phyloP scores from a whole-genome alignment of 1,140 invertebrate species.

The Diorhabda elongata region DNA sequence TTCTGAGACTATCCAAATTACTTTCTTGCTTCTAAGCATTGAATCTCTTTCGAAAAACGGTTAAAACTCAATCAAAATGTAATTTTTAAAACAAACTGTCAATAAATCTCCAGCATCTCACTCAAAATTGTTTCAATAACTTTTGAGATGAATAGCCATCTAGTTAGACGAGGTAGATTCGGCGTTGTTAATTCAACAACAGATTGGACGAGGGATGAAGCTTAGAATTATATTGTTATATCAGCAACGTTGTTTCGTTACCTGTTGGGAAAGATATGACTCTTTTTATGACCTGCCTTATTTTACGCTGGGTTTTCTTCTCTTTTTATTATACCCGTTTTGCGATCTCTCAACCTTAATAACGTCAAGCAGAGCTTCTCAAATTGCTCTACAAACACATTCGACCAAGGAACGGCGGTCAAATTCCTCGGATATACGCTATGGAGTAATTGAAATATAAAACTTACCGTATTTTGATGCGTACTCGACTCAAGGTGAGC shows the following conservation, averaged over 20 bases:
- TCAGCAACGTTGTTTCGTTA: slow-evolving; percentile 15
- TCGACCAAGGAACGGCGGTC: slow-evolving; percentile 12
- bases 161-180: not conserved
- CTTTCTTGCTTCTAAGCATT: not conserved
- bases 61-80: no score
- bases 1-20: no score
- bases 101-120: no score
- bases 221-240: slow-evolving; percentile 16
- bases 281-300: slow-evolving; percentile 18
- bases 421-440: slow-evolving; percentile 16
- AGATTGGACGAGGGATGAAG: not conserved
- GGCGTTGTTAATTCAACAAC: not conserved
- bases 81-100: no score
- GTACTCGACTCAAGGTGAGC: slow-evolving; percentile 11
- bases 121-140: not conserved
- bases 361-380: slow-evolving; percentile 18
- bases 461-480: slow-evolving; percentile 18
- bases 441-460: slow-evolving; percentile 22
- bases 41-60: slow-evolving; percentile 14
- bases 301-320: slow-evolving; percentile 14
- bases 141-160: not conserved
- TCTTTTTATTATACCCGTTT: slow-evolving; percentile 15
- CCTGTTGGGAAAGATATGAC: slow-evolving; percentile 20
- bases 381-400: slow-evolving; percentile 20
- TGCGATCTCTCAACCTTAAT: slow-evolving; percentile 18